Evolutionary conservation across 2,888 invertebrate species (phyloP).

Genomic region (Caenorhabditis uteleia): DNA sequence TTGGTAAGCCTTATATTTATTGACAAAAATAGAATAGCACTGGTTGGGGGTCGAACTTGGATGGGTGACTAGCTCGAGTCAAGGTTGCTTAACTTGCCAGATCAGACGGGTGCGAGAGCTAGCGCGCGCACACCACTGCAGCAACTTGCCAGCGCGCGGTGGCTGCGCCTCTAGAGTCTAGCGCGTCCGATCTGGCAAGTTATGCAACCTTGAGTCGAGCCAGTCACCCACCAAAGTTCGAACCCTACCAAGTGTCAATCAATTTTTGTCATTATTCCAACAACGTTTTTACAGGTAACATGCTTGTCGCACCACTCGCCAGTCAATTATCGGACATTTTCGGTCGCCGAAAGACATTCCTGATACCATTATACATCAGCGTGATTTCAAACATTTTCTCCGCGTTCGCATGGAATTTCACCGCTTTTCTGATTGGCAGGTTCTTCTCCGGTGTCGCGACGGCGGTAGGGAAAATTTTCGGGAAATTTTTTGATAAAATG

Average conservation of each 20-base stretch:
- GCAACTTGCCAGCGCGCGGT: too few relatives aligned
- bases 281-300: slow-evolving; percentile 38
- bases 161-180: too few relatives aligned
- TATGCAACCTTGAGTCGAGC: too few relatives aligned
- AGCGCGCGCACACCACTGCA: too few relatives aligned
- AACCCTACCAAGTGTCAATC: neutral
- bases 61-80: too few relatives aligned
- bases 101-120: too few relatives aligned
- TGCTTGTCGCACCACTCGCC: slow-evolving; percentile 58
- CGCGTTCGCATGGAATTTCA: slow-evolving; percentile 55
- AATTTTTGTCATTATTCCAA: neutral
- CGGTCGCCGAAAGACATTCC: slow-evolving; percentile 61
- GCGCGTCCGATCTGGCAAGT: too few relatives aligned
- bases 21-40: neutral
- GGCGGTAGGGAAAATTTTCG: slow-evolving; percentile 26
- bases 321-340: slow-evolving; percentile 59
- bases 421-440: slow-evolving; percentile 57
- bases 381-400: slow-evolving; percentile 60
- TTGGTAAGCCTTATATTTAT: slow-evolving; percentile 45
- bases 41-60: neutral
- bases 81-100: too few relatives aligned
- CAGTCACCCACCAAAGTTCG: neutral
- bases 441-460: slow-evolving; percentile 64
- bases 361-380: slow-evolving; percentile 57
- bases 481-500: neutral